phyloP scores from a whole-genome alignment of 2,113 vertebrate species.

The Tragulus kanchil region DNA sequence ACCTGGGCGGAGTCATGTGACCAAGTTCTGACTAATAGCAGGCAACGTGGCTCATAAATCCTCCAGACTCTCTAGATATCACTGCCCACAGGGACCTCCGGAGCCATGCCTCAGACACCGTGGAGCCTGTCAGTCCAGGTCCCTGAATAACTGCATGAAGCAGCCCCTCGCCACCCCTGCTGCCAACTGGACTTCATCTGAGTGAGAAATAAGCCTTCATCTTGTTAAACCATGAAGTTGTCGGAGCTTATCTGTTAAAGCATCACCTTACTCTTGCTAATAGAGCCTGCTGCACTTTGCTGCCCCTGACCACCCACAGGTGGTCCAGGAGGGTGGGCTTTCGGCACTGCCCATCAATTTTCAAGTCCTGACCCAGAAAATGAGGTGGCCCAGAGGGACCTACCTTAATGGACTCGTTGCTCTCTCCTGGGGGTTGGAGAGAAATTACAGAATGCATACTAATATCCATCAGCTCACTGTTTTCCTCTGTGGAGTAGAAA shows the following conservation, averaged over 20 bases:
- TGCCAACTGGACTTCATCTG: neutral
- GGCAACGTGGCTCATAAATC: neutral
- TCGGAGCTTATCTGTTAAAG: neutral
- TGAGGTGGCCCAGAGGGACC: neutral
- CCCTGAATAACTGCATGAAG: neutral
- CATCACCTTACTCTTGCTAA: neutral
- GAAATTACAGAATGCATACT: slow-evolving; percentile 68
- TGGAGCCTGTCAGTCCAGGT: neutral
- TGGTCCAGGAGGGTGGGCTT: neutral
- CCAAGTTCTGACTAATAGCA: neutral
- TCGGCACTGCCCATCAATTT: neutral
- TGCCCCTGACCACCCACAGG: neutral
- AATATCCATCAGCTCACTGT: slow-evolving; percentile 74
- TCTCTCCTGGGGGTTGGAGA: slow-evolving; percentile 69
- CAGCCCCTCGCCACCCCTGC: too few species aligned
- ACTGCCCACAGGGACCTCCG: neutral
- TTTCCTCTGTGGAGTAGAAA: slow-evolving; percentile 76
- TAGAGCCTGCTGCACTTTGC: neutral
- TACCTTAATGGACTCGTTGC: slow-evolving; percentile 75
- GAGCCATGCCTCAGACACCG: neutral
- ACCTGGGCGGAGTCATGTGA: neutral
- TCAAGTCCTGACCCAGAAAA: neutral
- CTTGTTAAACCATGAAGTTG: neutral
- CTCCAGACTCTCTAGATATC: neutral
- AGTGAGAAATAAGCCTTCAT: neutral